Percentiles rank a stretch among this genome's conserved stretches.
These are phyloP conservation scores for Pammene fasciana DNA, from an alignment of 2,888 invertebrate genomes.

Conservation along the genomic window DNA sequence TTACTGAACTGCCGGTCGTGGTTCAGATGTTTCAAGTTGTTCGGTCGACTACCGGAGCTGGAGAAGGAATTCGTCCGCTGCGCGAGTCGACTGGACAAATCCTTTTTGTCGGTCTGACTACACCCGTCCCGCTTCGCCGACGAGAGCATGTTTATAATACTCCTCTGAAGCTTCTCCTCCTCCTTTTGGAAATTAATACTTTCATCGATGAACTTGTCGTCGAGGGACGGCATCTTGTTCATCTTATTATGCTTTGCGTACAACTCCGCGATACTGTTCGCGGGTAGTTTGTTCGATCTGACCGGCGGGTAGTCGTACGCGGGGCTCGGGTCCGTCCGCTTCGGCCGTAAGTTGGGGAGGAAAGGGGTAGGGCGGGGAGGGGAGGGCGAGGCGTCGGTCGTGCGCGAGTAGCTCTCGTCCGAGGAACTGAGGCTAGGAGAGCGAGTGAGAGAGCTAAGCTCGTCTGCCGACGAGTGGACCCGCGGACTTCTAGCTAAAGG, in stretches of 20 bases:
- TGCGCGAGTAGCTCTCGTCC: slow-evolving; percentile 92
- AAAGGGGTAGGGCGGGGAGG: slow-evolving; percentile 82
- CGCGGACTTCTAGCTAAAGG: slow-evolving; percentile 83
- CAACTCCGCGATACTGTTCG: slow-evolving; percentile 69
- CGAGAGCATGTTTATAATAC: slow-evolving; percentile 79
- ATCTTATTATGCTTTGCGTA: slow-evolving; percentile 75
- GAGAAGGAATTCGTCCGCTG: slow-evolving; percentile 81
- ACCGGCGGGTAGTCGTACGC: slow-evolving; percentile 84
- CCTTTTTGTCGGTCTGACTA: slow-evolving; percentile 87
- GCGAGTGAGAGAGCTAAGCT: slow-evolving; percentile 90
- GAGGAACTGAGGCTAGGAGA: slow-evolving; percentile 93
- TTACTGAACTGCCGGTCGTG: slow-evolving; percentile 75
- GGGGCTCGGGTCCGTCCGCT: slow-evolving; percentile 82
- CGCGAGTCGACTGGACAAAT: slow-evolving; percentile 70
- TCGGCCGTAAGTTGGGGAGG: slow-evolving; percentile 69
- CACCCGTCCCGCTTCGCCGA: slow-evolving; percentile 85
- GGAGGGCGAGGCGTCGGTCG: slow-evolving; percentile 87
- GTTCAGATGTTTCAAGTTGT: slow-evolving; percentile 81
- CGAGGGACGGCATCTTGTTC: slow-evolving; percentile 69
- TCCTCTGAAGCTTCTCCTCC: slow-evolving; percentile 77
- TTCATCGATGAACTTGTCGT: slow-evolving; percentile 72
- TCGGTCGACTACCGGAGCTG: slow-evolving; percentile 78
- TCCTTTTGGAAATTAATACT: slow-evolving; percentile 73
- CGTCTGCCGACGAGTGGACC: slow-evolving; percentile 91
- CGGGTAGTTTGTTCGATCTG: slow-evolving; percentile 68